These are phyloP conservation scores for Tenebrosternarchus preto DNA, from an alignment of 2,113 vertebrate genomes.

Conservation along the genomic window DNA sequence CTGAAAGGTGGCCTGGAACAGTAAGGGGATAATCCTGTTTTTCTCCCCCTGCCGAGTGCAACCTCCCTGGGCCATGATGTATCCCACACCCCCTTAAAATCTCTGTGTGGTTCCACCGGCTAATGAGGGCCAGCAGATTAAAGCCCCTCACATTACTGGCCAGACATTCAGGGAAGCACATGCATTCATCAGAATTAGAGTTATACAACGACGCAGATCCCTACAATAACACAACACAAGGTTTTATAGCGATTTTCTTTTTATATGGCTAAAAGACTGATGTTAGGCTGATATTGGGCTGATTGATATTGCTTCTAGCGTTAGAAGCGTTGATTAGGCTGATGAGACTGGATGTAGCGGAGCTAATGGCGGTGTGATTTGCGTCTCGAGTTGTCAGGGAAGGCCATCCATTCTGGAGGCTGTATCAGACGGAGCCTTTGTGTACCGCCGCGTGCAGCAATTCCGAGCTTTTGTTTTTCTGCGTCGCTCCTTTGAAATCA, in stretches of 20 bases:
- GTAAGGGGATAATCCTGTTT: constrained; percentile 73
- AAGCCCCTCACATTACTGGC: constrained; percentile 6
- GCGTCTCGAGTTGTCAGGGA: background rate
- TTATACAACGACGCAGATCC: no score
- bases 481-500: constrained; percentile 36
- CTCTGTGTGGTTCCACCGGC: constrained; percentile 30
- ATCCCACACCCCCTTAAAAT: constrained; percentile 16
- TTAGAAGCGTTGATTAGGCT: background rate
- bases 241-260: no score
- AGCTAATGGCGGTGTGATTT: constrained; percentile 34
- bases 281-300: background rate
- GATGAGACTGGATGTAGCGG: constrained; percentile 41
- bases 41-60: constrained; percentile 58
- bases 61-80: constrained; percentile 24
- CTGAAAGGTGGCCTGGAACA: constrained; percentile 72
- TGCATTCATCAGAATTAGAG: background rate
- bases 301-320: background rate
- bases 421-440: constrained; percentile 26
- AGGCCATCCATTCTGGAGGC: constrained; percentile 8
- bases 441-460: constrained; percentile 38
- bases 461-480: constrained; percentile 42
- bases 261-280: background rate
- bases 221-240: no score
- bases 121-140: constrained; percentile 30
- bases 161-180: background rate